These are phyloP conservation scores for Propithecus perrieri DNA, from an alignment of 2,797 vertebrate species.

Conservation along the genomic window DNA sequence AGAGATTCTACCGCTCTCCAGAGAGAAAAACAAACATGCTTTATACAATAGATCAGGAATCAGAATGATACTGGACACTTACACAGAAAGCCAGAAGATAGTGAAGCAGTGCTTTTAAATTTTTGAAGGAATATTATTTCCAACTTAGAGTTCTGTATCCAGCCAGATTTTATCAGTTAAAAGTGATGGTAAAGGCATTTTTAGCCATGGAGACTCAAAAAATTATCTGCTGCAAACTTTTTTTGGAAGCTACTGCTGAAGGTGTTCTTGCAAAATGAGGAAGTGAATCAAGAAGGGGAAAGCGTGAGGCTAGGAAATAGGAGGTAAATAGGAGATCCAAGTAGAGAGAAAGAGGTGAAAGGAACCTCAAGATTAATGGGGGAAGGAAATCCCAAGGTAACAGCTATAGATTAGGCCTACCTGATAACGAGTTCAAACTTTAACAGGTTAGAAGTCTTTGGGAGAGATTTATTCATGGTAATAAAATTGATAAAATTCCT, in stretches of 20 bases:
- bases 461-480: slow-evolving; percentile 23
- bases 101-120: background rate
- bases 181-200: slow-evolving; percentile 41
- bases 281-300: background rate
- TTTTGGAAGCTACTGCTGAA: background rate
- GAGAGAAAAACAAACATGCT: background rate
- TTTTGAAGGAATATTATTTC: slow-evolving; percentile 42
- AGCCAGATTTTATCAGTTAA: slow-evolving; percentile 11
- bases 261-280: slow-evolving; percentile 32
- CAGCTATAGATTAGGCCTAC: background rate
- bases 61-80: background rate
- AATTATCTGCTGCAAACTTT: background rate
- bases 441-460: background rate
- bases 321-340: background rate
- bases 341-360: background rate
- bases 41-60: background rate
- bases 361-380: background rate
- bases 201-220: background rate
- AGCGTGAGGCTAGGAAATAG: background rate
- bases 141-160: background rate
- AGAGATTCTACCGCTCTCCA: background rate
- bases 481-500: slow-evolving; percentile 17
- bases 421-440: background rate
- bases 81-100: background rate
- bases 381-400: background rate